These are phyloP conservation scores for Neoitamus cyanurus DNA, from an alignment of 2,888 invertebrate species.

Conservation along the genomic window DNA sequence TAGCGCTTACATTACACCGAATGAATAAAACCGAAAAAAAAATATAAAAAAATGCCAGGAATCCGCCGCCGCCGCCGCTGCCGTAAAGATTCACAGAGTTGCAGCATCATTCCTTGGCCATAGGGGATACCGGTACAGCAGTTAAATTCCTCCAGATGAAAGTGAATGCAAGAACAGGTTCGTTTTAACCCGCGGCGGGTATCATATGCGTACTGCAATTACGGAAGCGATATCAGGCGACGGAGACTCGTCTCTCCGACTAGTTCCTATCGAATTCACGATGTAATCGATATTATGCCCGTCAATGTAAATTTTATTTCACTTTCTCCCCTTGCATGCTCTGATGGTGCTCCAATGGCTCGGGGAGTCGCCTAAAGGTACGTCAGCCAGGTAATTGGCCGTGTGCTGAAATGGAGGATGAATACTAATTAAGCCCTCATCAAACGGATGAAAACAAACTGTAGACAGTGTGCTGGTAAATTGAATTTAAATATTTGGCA, in stretches of 20 bases:
- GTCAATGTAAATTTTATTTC: background rate
- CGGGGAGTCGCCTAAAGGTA: background rate
- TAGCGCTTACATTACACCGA: background rate
- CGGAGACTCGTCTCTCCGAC: background rate
- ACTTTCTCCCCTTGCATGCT: background rate
- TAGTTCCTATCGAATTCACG: background rate
- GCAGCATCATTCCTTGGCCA: background rate
- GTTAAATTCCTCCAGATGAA: constrained; percentile 18
- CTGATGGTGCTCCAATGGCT: background rate
- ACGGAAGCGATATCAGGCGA: background rate
- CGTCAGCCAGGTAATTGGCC: background rate
- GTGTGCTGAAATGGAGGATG: background rate
- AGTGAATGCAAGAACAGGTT: constrained; percentile 14
- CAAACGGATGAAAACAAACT: background rate
- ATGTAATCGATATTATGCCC: constrained; percentile 5
- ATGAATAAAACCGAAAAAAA: background rate
- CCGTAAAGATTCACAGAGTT: background rate
- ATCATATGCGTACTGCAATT: background rate
- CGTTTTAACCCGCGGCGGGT: background rate
- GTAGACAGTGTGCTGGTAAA: background rate
- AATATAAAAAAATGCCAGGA: background rate
- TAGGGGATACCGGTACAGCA: background rate
- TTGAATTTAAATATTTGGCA: background rate
- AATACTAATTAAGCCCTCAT: constrained; percentile 5
- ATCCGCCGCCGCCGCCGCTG: background rate